Conservation (phyloP, 2,113 vertebrate species). For the Pelecanus crispus region DNA sequence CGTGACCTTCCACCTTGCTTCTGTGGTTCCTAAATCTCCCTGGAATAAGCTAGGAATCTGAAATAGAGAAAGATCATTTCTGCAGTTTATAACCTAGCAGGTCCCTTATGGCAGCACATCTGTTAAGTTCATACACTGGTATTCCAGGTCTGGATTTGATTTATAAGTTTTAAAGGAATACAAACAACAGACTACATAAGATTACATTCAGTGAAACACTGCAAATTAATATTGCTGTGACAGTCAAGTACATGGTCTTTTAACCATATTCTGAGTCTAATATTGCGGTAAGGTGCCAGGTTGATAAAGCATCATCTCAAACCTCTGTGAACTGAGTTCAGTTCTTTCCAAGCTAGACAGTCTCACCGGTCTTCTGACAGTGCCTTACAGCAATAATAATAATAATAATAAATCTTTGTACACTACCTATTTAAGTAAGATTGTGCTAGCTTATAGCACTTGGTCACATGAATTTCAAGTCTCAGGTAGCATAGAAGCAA, state of each 20-base stretch:
- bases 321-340: slow-evolving; percentile 20
- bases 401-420: slow-evolving; percentile 17
- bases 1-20: slow-evolving; percentile 27
- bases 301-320: slow-evolving; percentile 26
- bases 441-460: neutral
- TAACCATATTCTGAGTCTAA: slow-evolving; percentile 12
- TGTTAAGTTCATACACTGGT: slow-evolving; percentile 64
- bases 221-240: slow-evolving; percentile 47
- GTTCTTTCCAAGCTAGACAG: neutral
- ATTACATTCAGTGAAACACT: slow-evolving; percentile 28
- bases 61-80: slow-evolving; percentile 63
- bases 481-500: slow-evolving; percentile 1
- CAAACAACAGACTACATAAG: slow-evolving; percentile 41
- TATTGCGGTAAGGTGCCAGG: neutral
- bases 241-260: slow-evolving; percentile 19
- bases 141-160: slow-evolving; percentile 64
- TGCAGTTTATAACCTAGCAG: slow-evolving; percentile 62
- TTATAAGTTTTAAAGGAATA: slow-evolving; percentile 62
- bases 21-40: slow-evolving; percentile 29
- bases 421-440: neutral
- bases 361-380: slow-evolving; percentile 13
- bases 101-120: slow-evolving; percentile 67
- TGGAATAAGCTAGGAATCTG: slow-evolving; percentile 36
- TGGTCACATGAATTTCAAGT: neutral
- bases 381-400: slow-evolving; percentile 35